Conservation (phyloP, 2,797 vertebrate genomes). For the Tarsius wallacei region DNA sequence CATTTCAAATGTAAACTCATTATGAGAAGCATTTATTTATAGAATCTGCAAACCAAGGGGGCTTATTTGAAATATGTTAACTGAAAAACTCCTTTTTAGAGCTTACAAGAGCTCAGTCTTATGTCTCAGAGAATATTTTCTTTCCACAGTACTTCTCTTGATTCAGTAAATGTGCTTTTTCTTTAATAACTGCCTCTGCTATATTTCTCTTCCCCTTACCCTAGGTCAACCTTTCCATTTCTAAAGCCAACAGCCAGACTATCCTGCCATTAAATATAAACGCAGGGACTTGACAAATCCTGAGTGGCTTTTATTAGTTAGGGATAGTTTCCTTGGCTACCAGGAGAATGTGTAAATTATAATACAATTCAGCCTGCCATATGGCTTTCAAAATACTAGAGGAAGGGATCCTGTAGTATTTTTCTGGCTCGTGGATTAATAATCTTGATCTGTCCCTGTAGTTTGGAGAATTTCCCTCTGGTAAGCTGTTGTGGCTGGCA, state of each 20-base stretch:
- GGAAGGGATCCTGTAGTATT: neutral
- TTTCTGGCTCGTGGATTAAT: neutral
- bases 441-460: neutral
- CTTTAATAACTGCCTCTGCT: neutral
- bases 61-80: slow-evolving; percentile 28
- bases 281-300: neutral
- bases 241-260: slow-evolving; percentile 17
- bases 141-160: slow-evolving; percentile 46
- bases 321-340: neutral
- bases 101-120: slow-evolving; percentile 21
- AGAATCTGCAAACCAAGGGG: slow-evolving; percentile 7
- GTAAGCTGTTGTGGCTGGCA: neutral
- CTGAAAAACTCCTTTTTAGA: slow-evolving; percentile 41
- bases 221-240: neutral
- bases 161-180: slow-evolving; percentile 22
- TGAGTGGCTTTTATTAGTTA: neutral
- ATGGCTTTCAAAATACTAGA: slow-evolving; percentile 20
- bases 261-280: neutral
- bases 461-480: slow-evolving; percentile 24
- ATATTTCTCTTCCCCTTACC: slow-evolving; percentile 43
- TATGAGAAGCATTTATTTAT: slow-evolving; percentile 40
- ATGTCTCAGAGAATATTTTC: slow-evolving; percentile 16
- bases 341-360: neutral
- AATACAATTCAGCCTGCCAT: neutral
- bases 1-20: slow-evolving; percentile 42